A percentile compares a stretch with the other conserved stretches of the same genome.
phyloP scores from a whole-genome alignment of 1,140 invertebrate genomes.

The Acromyrmex heyeri region DNA sequence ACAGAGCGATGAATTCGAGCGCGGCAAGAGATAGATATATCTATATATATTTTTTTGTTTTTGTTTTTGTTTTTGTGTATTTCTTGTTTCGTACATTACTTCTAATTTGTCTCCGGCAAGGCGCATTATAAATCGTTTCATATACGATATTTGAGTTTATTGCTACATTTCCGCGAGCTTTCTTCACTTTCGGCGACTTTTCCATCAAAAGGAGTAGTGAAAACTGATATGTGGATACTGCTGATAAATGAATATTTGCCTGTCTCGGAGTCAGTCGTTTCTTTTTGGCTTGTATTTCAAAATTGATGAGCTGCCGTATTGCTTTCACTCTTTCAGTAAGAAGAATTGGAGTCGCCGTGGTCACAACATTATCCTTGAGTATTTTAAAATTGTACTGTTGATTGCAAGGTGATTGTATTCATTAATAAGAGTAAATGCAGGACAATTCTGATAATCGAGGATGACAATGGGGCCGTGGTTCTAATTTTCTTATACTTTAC shows the following conservation, averaged over 20 bases:
- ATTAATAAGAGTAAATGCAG: background rate
- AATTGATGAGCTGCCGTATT: slow-evolving; percentile 47
- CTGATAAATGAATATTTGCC: slow-evolving; percentile 14
- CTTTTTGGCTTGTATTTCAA: slow-evolving; percentile 12
- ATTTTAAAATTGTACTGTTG: background rate
- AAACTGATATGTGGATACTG: slow-evolving; percentile 41
- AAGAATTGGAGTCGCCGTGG: background rate
- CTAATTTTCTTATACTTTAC: slow-evolving; percentile 59
- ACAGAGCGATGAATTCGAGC: slow-evolving; percentile 65
- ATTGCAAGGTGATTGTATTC: background rate
- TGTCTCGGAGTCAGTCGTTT: slow-evolving; percentile 47
- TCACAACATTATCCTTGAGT: background rate
- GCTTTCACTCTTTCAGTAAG: slow-evolving; percentile 48
- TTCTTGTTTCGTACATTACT: slow-evolving; percentile 73
- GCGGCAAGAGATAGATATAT: slow-evolving; percentile 44
- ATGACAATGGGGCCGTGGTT: background rate
- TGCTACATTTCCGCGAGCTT: slow-evolving; percentile 41
- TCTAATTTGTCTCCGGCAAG: slow-evolving; percentile 65
- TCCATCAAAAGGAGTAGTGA: slow-evolving; percentile 12
- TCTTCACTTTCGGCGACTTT: slow-evolving; percentile 51
- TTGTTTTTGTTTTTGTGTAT: slow-evolving; percentile 75
- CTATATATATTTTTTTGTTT: slow-evolving; percentile 67
- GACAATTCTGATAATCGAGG: background rate
- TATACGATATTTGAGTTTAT: slow-evolving; percentile 69
- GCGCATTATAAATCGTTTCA: slow-evolving; percentile 66